These are phyloP conservation scores for Lithobates pipiens DNA, from an alignment of 2,797 vertebrate species.

Conservation along the genomic window DNA sequence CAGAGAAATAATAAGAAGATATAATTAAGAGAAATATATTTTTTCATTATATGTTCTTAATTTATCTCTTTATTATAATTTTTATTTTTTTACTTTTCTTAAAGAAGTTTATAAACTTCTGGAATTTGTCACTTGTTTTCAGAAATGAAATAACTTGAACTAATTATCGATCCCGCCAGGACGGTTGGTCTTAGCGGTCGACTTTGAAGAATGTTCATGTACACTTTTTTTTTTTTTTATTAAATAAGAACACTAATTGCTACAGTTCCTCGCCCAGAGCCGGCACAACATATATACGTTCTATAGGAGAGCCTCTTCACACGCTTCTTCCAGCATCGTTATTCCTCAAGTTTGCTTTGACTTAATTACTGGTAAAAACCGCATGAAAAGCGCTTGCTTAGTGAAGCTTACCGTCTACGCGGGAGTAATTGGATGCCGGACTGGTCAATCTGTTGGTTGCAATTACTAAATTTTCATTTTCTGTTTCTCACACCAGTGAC, in stretches of 20 bases:
- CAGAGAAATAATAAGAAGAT: too few relatives aligned
- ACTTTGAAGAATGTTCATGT: not conserved
- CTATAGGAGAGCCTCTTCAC: not conserved
- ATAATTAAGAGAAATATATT: too few relatives aligned
- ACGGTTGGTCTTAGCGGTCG: not conserved
- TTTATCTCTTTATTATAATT: too few relatives aligned
- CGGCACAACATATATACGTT: not conserved
- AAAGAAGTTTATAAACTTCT: not conserved
- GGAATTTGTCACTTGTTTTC: not conserved
- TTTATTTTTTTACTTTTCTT: too few relatives aligned
- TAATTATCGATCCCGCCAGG: not conserved
- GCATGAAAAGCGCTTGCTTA: not conserved
- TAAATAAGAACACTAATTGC: conserved; percentile 4
- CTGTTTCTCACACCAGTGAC: not conserved
- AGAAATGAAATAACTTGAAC: not conserved
- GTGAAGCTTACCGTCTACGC: conserved; percentile 17
- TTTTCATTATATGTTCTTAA: too few relatives aligned
- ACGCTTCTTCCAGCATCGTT: not conserved
- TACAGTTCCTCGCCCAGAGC: not conserved
- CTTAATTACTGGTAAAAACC: conserved; percentile 25
- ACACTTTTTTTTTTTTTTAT: not conserved
- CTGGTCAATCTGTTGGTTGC: not conserved
- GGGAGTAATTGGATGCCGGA: conserved; percentile 13
- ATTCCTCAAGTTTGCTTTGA: not conserved
- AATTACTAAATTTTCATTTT: not conserved